Conservation (phyloP, 2,797 vertebrate species). For the Podarcis lilfordi region DNA sequence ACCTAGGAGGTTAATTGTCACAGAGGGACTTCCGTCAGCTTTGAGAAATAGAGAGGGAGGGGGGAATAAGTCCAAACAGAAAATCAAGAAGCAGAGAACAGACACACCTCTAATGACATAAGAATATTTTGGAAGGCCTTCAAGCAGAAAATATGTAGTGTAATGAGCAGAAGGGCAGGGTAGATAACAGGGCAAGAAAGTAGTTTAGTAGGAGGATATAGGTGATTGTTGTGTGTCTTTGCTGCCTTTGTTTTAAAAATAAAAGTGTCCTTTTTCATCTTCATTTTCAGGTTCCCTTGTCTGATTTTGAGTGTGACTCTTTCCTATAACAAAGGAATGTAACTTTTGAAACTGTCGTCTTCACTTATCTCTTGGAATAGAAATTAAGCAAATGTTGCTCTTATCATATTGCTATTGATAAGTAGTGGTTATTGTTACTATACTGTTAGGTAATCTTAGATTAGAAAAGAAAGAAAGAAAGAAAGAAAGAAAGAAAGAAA, state of each 20-base stretch:
- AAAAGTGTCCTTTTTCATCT: background rate
- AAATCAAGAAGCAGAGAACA: background rate
- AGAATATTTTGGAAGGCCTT: background rate
- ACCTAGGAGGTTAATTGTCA: constrained; percentile 37
- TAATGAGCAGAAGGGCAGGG: background rate
- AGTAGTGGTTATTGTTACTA: background rate
- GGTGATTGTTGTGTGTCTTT: background rate
- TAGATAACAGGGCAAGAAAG: background rate
- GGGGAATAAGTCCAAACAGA: background rate
- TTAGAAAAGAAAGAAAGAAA: too few species aligned
- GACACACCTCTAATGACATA: background rate
- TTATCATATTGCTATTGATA: background rate
- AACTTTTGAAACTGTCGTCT: background rate
- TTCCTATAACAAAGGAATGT: background rate
- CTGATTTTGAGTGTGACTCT: background rate
- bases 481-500: background rate
- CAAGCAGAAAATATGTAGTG: background rate
- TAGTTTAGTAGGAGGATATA: background rate
- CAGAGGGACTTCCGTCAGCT: constrained; percentile 25
- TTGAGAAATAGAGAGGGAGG: background rate
- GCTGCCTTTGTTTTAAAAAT: background rate
- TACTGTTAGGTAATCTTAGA: background rate
- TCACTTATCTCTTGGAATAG: background rate
- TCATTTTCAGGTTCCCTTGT: background rate
- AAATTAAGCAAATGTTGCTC: background rate